phyloP scores from a whole-genome alignment of 2,113 vertebrate genomes.

The Daphoenositta chrysoptera region DNA sequence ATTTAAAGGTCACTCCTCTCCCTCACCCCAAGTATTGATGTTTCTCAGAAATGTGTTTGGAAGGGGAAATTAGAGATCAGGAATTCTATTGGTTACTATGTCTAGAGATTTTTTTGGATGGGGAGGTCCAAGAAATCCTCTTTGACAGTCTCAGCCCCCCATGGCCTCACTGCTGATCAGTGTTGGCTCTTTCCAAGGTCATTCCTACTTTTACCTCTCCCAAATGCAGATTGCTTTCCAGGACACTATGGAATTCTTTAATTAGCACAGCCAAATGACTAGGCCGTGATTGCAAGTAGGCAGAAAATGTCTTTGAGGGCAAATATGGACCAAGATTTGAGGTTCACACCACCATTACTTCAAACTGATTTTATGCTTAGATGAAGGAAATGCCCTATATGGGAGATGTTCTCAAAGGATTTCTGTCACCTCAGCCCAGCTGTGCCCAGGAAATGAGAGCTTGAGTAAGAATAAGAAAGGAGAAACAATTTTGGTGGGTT shows the following conservation, averaged over 20 bases:
- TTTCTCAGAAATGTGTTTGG: not conserved
- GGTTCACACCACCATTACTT: not conserved
- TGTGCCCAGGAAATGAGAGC: not conserved
- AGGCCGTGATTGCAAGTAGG: not conserved
- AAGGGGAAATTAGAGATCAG: not conserved
- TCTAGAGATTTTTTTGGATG: not conserved
- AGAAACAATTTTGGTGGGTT: not conserved
- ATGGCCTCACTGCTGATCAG: accelerated
- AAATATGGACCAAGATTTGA: not conserved
- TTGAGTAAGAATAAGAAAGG: not conserved
- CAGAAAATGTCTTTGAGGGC: not conserved
- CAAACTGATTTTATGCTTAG: not conserved
- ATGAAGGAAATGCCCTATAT: not conserved
- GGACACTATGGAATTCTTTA: not conserved
- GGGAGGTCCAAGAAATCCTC: not conserved
- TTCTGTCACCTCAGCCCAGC: not conserved
- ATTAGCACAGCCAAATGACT: not conserved
- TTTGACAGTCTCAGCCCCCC: not conserved
- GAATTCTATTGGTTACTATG: not conserved
- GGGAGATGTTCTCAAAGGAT: not conserved
- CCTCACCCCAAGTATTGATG: not conserved
- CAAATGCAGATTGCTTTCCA: not conserved
- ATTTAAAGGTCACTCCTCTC: not conserved
- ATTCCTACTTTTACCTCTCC: not conserved
- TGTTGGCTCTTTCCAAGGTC: not conserved